Base-by-base conservation (phyloP, 35 echinoderm and acorn worm species). In the Amphiura filiformis region DNA sequence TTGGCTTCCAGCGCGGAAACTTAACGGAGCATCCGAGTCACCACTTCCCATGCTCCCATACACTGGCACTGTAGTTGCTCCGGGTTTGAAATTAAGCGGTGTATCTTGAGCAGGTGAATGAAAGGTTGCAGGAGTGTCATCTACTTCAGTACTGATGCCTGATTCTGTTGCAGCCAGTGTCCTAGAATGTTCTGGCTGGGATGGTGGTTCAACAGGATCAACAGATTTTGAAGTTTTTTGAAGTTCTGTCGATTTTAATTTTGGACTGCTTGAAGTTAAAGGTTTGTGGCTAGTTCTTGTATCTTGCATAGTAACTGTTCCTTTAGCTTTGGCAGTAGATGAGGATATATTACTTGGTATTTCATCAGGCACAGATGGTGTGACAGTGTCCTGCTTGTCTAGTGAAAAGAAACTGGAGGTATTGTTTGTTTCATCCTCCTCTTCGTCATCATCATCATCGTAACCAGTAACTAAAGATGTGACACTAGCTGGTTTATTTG, bases 371-470 rank as follows among this genome's bases (percentile, higher is more conserved):
- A 70, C 9, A n/a, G 26, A 15, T 2, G 61, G 61, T 70, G 7
- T 70, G 28, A 70, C 28, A 70, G 15, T 30, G 28, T 70, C 61
- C 26, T 70, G 7, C 28, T 70, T 70, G 26, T 61, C 52, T 20
- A 85, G 44, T 47, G 83, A 85, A 57, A 89, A 97, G 76, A 97
- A 97, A 40, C 86, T 89, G 17, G 56, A 89, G 23, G 13, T 39
- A 0, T 39, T 57, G 38, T 87, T 61, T 13, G 49, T 88, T 35
- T 91, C 85, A 38, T 80, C 86, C 28, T 92, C 90, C 13, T 86
- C 90, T 4, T 89, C 91, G 17, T 89, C 91, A 1, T 87, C 87
- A 80, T 93, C 92, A 80, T 83, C 93, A 32, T 61, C 82, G 4
- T 93, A 93, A 61, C 76, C 82, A 1, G 37, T 87, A 20, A 79